Base-by-base conservation (phyloP, 2,888 invertebrate genomes). In the Ethmia dodecea region DNA sequence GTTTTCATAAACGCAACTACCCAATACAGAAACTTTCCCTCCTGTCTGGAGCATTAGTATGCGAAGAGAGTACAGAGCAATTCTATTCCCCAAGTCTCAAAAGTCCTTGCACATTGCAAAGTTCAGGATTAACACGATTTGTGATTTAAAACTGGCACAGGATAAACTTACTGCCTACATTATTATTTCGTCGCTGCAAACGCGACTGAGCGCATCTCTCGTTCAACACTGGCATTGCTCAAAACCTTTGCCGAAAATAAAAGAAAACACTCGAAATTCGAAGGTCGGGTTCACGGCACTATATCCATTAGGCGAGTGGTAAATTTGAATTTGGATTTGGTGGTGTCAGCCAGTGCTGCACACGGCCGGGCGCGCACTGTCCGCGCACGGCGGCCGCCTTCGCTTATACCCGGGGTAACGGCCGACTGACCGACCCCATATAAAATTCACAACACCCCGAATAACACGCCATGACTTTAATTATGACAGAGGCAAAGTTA, bases 281-380 rank as follows among this genome's bases (percentile, higher is more conserved):
- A 12, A 53, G 67, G 66, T 71, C 68, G 69, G 63, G 68, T 68
- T 71, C 65, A 68, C 72, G 60, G 56, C 69, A 72, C 73, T 72
- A 67, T 55, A 57, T 66, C 67, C 73, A 73, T 73, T 65, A 57
- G 59, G n/a, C n/a, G n/a, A n/a, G n/a, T n/a, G n/a, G n/a, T n/a
- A n/a, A n/a, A n/a, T 51, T 42, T 43, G 47, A 57, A 60, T 56
- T 56, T 55, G 54, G 53, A 47, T 59, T 55, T 60, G 56, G 49
- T 68, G 65, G 76, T 72, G 64, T 68, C 79, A 74, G 77, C 67
- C 78, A 58, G 78, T 72, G 70, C 66, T 65, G 63, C 66, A 68
- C 73, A 68, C 80, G 74, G 75, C 75, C 75, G 77, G 66, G 66
- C 75, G 79, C 68, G 65, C 67, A 84, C 83, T 83, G 83, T 67